Evolutionary conservation across 2,113 vertebrate species (phyloP).

Genomic region (Thamnaconus septentrionalis): DNA sequence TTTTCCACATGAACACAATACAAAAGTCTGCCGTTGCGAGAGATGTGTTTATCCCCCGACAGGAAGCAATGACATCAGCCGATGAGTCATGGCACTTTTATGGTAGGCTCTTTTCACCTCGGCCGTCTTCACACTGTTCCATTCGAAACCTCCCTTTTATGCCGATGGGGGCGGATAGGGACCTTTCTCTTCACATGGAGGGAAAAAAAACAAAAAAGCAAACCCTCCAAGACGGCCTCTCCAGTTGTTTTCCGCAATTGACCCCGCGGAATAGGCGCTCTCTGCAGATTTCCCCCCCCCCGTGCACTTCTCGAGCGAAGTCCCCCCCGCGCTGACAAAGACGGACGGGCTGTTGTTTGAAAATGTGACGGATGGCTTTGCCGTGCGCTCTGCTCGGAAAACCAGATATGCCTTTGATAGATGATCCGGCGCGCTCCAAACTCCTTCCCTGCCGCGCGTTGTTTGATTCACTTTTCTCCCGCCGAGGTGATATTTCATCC

Average conservation of each 20-base stretch:
- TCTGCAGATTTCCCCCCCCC: conserved; percentile 64
- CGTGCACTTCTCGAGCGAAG: conserved; percentile 65
- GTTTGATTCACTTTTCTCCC: conserved; percentile 67
- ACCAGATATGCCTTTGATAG: conserved; percentile 66
- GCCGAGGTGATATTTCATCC: conserved; percentile 65
- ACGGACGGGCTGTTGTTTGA: conserved; percentile 72
- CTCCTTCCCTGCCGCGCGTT: conserved; percentile 59
- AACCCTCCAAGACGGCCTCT: conserved; percentile 43
- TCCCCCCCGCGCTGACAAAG: conserved; percentile 69
- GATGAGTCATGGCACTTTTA: conserved; percentile 54
- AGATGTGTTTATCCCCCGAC: not conserved
- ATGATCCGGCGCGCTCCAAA: conserved; percentile 64
- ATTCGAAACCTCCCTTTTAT: conserved; percentile 55
- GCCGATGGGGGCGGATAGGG: too few relatives aligned
- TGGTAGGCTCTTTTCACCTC: conserved; percentile 49
- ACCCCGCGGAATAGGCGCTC: conserved; percentile 51
- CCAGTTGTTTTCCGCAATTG: conserved; percentile 38
- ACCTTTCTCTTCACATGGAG: conserved; percentile 16
- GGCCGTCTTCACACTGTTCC: conserved; percentile 50
- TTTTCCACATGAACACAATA: too few relatives aligned
- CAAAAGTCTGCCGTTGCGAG: too few relatives aligned
- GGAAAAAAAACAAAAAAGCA: conserved; percentile 16
- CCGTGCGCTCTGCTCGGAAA: conserved; percentile 58
- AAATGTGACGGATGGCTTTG: conserved; percentile 78
- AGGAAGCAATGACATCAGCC: conserved; percentile 31